Evolutionary conservation across 2,113 vertebrate genomes (phyloP).

Genomic region (Daboia siamensis): DNA sequence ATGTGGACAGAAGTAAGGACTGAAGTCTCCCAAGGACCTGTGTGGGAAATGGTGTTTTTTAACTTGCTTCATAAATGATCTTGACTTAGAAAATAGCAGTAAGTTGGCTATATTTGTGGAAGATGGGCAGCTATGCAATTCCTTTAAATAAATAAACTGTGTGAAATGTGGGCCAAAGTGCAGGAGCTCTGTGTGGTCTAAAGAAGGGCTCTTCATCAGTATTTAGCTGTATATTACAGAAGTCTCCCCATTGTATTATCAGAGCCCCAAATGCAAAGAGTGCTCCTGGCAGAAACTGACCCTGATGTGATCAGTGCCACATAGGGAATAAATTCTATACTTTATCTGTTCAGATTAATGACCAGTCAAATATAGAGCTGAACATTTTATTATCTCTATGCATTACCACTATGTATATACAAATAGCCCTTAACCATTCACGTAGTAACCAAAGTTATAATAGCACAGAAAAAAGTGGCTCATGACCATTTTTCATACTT

Average conservation of each 20-base stretch:
- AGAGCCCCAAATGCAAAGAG: background rate
- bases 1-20: no score
- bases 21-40: no score
- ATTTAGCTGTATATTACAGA: background rate
- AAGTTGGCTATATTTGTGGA: background rate
- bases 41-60: background rate
- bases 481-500: no score
- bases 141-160: background rate
- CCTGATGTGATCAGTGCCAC: background rate
- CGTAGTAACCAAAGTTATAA: no score
- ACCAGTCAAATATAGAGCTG: background rate
- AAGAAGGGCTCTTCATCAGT: background rate
- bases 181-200: background rate
- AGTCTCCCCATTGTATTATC: background rate
- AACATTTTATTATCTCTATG: background rate
- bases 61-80: background rate
- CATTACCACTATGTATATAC: background rate
- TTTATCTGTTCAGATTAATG: no score
- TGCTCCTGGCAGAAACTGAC: background rate
- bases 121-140: background rate
- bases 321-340: background rate
- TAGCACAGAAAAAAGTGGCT: no score
- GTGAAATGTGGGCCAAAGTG: background rate
- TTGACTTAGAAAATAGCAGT: background rate
- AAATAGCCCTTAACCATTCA: no score